Evolutionary conservation across 2,797 vertebrate genomes (phyloP).

Genomic region (Mus caroli): DNA sequence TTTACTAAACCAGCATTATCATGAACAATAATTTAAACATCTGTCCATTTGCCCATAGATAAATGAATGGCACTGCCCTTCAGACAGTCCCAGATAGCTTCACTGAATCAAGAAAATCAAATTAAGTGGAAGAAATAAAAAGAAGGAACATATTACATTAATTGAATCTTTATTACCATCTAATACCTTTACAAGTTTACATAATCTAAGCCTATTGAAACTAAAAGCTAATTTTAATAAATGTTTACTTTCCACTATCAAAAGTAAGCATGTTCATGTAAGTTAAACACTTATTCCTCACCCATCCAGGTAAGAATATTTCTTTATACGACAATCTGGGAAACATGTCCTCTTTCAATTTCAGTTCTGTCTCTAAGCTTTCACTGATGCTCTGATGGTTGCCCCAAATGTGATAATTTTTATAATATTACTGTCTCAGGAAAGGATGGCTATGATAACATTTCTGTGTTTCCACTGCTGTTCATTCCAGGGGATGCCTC

Average conservation of each 20-base stretch:
- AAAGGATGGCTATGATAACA: too few species aligned
- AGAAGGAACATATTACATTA: neutral
- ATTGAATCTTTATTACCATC: neutral
- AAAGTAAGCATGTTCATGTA: neutral
- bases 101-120: neutral
- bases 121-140: too few species aligned
- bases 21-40: neutral
- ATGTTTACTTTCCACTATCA: neutral
- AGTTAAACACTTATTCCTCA: neutral
- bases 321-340: neutral
- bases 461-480: too few species aligned
- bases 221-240: neutral
- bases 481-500: neutral
- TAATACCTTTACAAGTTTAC: neutral
- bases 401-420: neutral
- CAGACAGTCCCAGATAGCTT: neutral
- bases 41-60: neutral
- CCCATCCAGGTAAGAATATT: neutral
- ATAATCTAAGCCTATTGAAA: neutral
- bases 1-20: neutral
- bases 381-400: neutral
- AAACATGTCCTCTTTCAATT: too few species aligned
- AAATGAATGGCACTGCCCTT: neutral
- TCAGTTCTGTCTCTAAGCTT: neutral
- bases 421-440: neutral